Percentiles rank a stretch among this genome's conserved stretches.
phyloP scores from a whole-genome alignment of 2,888 invertebrate genomes.

The Xanthia togata region DNA sequence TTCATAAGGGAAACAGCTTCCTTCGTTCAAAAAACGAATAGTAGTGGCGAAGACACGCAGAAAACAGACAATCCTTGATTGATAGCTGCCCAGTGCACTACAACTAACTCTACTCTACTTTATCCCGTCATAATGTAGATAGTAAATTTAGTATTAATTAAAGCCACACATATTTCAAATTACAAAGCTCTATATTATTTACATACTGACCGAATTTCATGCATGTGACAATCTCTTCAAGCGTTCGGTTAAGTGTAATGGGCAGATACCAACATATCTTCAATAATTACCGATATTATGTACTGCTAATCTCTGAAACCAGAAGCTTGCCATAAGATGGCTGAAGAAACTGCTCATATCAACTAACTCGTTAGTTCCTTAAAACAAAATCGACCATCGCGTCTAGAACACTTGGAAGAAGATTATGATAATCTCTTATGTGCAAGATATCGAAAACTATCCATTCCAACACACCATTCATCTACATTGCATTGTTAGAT shows the following conservation, averaged over 20 bases:
- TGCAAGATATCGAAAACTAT: constrained; percentile 31
- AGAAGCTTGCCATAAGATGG: constrained; percentile 19
- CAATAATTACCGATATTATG: constrained; percentile 45
- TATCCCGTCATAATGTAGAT: background rate
- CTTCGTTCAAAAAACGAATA: constrained; percentile 19
- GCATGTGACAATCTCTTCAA: constrained; percentile 17
- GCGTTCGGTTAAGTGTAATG: constrained; percentile 20
- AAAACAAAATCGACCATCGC: constrained; percentile 10
- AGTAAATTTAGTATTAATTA: constrained; percentile 20
- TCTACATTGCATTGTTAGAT: constrained; percentile 60
- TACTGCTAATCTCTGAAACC: constrained; percentile 48
- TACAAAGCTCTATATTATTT: constrained; percentile 22
- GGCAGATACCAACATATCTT: constrained; percentile 48
- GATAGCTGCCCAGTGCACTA: constrained; percentile 40
- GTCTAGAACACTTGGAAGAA: constrained; percentile 28
- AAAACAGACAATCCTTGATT: constrained; percentile 30
- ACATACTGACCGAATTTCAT: constrained; percentile 24
- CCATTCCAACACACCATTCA: constrained; percentile 35
- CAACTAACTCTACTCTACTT: constrained; percentile 14
- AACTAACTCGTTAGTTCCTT: constrained; percentile 28
- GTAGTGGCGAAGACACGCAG: constrained; percentile 38
- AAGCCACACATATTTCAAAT: constrained; percentile 43
- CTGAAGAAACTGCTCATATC: constrained; percentile 16
- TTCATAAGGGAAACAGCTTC: constrained; percentile 37
- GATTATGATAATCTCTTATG: constrained; percentile 37